These are phyloP conservation scores for Gorilla gorilla DNA, from an alignment of 2,113 vertebrate species.

Conservation along the genomic window DNA sequence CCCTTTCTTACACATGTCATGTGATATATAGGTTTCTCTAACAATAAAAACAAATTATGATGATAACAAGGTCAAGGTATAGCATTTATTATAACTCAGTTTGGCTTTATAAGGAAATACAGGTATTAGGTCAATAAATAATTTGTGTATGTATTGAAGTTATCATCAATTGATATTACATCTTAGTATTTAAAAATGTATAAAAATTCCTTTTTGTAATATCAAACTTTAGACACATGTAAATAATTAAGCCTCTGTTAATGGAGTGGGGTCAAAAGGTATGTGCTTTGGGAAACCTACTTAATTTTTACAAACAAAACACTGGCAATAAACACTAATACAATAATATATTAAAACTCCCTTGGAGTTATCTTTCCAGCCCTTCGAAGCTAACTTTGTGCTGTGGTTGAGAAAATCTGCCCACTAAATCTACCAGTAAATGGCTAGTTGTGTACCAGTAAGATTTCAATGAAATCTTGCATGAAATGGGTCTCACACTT, in stretches of 20 bases:
- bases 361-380: neutral
- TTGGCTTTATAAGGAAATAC: neutral
- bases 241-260: neutral
- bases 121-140: neutral
- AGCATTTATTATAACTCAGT: neutral
- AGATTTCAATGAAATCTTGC: neutral
- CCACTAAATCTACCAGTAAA: neutral
- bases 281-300: neutral
- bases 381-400: neutral
- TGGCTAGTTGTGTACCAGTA: neutral
- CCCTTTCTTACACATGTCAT: neutral
- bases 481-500: neutral
- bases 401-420: neutral
- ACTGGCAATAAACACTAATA: neutral
- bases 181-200: neutral
- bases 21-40: neutral
- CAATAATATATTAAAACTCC: neutral
- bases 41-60: conserved; percentile 35
- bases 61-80: conserved; percentile 27
- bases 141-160: neutral
- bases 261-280: neutral
- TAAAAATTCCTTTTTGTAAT: neutral
- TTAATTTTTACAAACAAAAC: neutral
- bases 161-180: neutral
- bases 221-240: neutral